Percentiles rank a stretch among this genome's conserved stretches.
Conservation (phyloP, 2,797 vertebrate species). For the Clamator glandarius region DNA sequence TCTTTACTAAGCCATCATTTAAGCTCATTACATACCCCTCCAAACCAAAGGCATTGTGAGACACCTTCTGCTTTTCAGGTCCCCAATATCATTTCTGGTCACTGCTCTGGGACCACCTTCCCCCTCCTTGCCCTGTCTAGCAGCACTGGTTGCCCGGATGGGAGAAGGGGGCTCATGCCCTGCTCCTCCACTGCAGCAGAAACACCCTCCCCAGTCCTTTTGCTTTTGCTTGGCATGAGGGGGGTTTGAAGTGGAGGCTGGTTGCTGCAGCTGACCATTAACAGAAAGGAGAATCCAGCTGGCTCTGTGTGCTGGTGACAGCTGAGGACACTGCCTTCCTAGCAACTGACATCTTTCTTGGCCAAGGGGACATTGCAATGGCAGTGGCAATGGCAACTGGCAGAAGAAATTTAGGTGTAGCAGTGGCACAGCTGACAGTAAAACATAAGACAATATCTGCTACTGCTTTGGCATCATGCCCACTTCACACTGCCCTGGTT, state of each 20-base stretch:
- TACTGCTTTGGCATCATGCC: neutral
- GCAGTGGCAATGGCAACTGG: neutral
- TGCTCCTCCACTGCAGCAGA: neutral
- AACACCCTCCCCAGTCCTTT: neutral
- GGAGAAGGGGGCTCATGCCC: neutral
- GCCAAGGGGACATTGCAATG: neutral
- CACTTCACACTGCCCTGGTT: accelerated
- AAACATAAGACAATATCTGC: neutral
- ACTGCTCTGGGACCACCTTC: neutral
- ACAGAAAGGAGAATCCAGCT: neutral
- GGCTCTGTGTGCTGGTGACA: neutral
- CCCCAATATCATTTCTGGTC: neutral
- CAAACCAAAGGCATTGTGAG: neutral
- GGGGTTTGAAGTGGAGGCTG: neutral
- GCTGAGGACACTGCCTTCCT: neutral
- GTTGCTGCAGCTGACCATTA: neutral
- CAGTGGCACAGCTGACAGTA: neutral
- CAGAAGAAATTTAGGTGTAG: neutral
- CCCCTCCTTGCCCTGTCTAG: neutral
- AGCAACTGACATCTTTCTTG: neutral
- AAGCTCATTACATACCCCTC: neutral
- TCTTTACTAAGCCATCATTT: neutral
- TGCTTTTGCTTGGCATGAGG: neutral
- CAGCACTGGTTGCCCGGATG: accelerated
- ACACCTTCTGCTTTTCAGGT: neutral